Evolutionary conservation across 2,113 vertebrate genomes (phyloP), one percentile per base, ranked within the genome.

Genomic region (Rutilus rutilus): DNA sequence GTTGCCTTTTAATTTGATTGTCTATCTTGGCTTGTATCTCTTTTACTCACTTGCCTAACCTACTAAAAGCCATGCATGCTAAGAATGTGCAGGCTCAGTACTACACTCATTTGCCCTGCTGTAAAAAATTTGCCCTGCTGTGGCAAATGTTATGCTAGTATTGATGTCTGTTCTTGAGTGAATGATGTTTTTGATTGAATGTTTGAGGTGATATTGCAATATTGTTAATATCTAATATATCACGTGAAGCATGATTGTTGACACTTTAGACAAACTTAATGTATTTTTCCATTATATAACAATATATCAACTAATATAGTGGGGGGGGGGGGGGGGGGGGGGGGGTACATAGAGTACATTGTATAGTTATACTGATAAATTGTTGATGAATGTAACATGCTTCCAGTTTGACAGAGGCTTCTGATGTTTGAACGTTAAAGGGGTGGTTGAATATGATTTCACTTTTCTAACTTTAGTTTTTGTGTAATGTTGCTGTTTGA

Each of bases 91-190:
- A 50, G 60, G 60, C 79, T 82, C 60, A 50, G 45, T 6, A 62
- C 27, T 54, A 79, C 54, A 79, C 21, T 50, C 8, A 82, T 30
- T 67, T 78, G 27, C 30, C 77, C 77, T 57, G 77, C 54, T 59
- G 6, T 78, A 14, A 78, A 82, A 15, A 65, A 27, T 7, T 2
- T 36, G 4, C 33, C 33, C 4, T 36, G 33, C 33, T 36, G 33
- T 36, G 15, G 19, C 80, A 82, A 82, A 69, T 82, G 62, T 82
- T 50, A 69, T 82, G 42, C 10, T 67, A 82, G 62, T 67, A 62
- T 47, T 82, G 62, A 69, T 52, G 23, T 79, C 57, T 60, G 17
- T 79, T 65, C 67, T 17, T 11, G 42, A 30, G 6, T 6, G 25
- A 65, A 82, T 23, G 6, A 33, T 33, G 30, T 33, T 33, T 33